A percentile compares a stretch with the other conserved stretches of the same genome.
These are phyloP conservation scores for Lymantria dispar DNA, from an alignment of 2,888 invertebrate genomes.

Conservation along the genomic window DNA sequence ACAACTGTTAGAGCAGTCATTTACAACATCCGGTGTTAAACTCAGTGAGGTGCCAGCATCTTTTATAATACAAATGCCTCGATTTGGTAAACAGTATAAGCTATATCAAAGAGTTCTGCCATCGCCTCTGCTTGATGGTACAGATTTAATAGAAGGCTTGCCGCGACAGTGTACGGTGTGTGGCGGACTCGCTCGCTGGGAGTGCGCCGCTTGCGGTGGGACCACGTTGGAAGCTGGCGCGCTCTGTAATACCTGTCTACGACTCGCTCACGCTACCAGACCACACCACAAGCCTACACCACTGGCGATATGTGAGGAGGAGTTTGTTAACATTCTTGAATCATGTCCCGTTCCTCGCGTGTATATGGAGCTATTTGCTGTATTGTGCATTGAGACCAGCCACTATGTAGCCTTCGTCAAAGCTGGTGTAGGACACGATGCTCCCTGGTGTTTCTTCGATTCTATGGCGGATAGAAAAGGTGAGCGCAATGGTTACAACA, in stretches of 20 bases:
- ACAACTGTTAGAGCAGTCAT: conserved; percentile 96
- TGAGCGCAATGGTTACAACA: conserved; percentile 97
- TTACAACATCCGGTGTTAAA: conserved; percentile 95
- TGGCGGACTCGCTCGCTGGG: conserved; percentile 87
- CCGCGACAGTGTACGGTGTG: conserved; percentile 97
- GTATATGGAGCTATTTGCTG: conserved; percentile 97
- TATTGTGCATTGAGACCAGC: conserved; percentile 98
- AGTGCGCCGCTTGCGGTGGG: conserved; percentile 95
- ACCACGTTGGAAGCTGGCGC: conserved; percentile 92
- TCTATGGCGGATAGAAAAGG: conserved; percentile 99
- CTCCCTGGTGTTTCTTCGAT: conserved; percentile 99
- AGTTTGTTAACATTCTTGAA: conserved; percentile 86
- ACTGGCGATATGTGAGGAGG: conserved; percentile 87
- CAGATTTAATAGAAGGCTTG: conserved; percentile 96
- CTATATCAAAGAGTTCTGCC: conserved; percentile 97
- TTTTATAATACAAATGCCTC: conserved; percentile 98
- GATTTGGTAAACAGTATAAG: conserved; percentile 98
- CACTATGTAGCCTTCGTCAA: conserved; percentile 99
- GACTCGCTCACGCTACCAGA: conserved; percentile 83
- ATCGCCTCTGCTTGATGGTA: conserved; percentile 95
- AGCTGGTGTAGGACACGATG: conserved; percentile 93
- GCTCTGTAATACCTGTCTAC: conserved; percentile 90
- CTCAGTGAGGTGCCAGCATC: conserved; percentile 95
- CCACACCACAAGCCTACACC: conserved; percentile 80
- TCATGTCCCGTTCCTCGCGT: conserved; percentile 89